Base-by-base conservation (phyloP, 2,797 vertebrate genomes). In the Iguana delicatissima region DNA sequence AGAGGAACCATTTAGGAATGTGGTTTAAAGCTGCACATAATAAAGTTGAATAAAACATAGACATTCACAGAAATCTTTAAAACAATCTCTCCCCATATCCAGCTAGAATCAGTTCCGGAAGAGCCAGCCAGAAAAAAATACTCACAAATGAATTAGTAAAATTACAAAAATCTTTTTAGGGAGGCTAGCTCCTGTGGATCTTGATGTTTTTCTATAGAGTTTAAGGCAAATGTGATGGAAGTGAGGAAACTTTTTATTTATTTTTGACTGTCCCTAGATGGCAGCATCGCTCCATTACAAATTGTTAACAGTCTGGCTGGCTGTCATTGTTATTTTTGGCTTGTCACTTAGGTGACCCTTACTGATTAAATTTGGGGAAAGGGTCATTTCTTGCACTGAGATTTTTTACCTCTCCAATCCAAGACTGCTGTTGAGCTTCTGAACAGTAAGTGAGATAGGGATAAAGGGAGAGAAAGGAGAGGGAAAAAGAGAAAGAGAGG, bases 201-300 rank as follows among this genome's bases (percentile, higher is more conserved):
- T 74, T 24, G 24, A 4, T 52, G 4, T 16, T 29, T n/a, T 74
- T 55, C 10, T 12, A 16, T 2, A 42, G 46, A 77, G 35, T 59
- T 55, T n/a, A 35, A 32, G 38, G 9, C 67, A 13, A 77, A 79
- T 62, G 67, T 84, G n/a, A 57, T 67, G 42, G 55, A 2, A 50
- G 26, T 38, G 59, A 82, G 50, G 57, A 67, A 77, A 83, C n/a
- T 1, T 26, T 24, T 38, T 20, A 9, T 55, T 57, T 42, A 20
- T 69, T 69, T 77, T 73, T 62, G 4, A 16, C 57, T 35, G 84
- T 93, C 96, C 80, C 91, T 96, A 95, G 96, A 88, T 94, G 96
- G 94, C 95, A 96, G 92, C 84, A 94, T 96, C 93, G 89, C 93
- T 92, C 95, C 0, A 12, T 85, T 2, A 0, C 77, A 94, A 80